These are phyloP conservation scores for Notospermus geniculatus DNA, from an alignment of 1,140 invertebrate genomes.

Conservation along the genomic window DNA sequence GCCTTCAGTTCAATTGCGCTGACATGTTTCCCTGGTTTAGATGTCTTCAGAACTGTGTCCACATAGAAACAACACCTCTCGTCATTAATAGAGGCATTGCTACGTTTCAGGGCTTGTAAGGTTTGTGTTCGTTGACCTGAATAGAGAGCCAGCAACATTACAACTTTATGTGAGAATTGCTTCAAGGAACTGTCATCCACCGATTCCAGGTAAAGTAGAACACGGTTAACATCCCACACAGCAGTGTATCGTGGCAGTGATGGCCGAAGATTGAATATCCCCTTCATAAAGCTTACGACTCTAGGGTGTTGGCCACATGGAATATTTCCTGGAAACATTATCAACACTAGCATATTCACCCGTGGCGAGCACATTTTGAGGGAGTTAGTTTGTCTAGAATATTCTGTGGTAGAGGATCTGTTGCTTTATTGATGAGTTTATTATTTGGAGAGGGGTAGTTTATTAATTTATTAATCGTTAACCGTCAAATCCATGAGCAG, in stretches of 20 bases:
- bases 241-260: conserved; percentile 11
- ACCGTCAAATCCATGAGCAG: too few relatives aligned
- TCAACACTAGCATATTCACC: too few relatives aligned
- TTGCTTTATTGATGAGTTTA: too few relatives aligned
- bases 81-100: neutral
- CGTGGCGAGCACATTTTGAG: too few relatives aligned
- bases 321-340: neutral
- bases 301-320: neutral
- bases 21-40: neutral
- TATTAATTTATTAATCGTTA: too few relatives aligned
- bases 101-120: conserved; percentile 4
- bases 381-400: too few relatives aligned
- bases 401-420: too few relatives aligned
- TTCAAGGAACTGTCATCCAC: conserved; percentile 9
- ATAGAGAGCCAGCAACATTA: conserved; percentile 17
- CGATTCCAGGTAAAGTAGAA: conserved; percentile 4
- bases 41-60: neutral
- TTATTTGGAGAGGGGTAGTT: too few relatives aligned
- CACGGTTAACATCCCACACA: conserved; percentile 14
- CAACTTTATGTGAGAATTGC: conserved; percentile 11
- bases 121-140: conserved; percentile 21
- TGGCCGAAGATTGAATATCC: conserved; percentile 13
- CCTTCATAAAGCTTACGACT: conserved; percentile 12
- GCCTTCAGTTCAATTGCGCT: neutral
- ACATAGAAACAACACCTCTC: neutral